Evolutionary conservation across 2,113 vertebrate species (phyloP).

Genomic region (Castor canadensis): DNA sequence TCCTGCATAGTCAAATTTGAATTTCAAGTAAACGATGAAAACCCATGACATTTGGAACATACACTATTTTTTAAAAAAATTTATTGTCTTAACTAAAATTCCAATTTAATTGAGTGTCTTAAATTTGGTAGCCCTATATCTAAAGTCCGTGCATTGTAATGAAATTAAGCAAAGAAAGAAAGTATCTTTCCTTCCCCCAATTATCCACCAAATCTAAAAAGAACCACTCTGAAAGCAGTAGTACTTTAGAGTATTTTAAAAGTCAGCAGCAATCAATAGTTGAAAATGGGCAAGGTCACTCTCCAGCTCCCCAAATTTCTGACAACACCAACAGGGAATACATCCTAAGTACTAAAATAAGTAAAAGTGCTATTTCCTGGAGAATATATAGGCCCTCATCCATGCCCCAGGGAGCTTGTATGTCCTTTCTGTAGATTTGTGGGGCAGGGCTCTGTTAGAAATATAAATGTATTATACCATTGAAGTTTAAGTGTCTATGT

Average conservation of each 20-base stretch:
- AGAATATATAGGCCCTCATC: background rate
- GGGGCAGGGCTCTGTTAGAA: background rate
- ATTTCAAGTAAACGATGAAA: background rate
- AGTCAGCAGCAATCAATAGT: background rate
- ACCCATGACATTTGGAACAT: background rate
- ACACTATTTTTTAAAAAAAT: background rate
- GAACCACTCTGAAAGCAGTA: background rate
- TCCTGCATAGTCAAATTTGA: background rate
- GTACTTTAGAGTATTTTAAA: background rate
- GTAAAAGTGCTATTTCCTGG: background rate
- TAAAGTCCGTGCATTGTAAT: background rate
- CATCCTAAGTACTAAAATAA: background rate
- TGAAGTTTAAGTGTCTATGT: background rate
- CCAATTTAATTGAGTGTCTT: background rate
- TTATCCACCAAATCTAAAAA: background rate
- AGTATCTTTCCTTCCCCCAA: background rate
- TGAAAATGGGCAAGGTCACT: background rate
- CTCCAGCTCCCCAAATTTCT: background rate
- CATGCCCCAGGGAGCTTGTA: background rate
- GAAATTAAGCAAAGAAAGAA: background rate
- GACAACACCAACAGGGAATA: background rate
- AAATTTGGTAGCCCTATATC: background rate
- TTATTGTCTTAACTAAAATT: background rate
- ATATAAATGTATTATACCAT: background rate
- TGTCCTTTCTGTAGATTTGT: background rate